A percentile compares a stretch with the other conserved stretches of the same genome.
These are phyloP conservation scores for Acanthosepion esculentum DNA, from an alignment of 2,888 invertebrate genomes.

Conservation along the genomic window DNA sequence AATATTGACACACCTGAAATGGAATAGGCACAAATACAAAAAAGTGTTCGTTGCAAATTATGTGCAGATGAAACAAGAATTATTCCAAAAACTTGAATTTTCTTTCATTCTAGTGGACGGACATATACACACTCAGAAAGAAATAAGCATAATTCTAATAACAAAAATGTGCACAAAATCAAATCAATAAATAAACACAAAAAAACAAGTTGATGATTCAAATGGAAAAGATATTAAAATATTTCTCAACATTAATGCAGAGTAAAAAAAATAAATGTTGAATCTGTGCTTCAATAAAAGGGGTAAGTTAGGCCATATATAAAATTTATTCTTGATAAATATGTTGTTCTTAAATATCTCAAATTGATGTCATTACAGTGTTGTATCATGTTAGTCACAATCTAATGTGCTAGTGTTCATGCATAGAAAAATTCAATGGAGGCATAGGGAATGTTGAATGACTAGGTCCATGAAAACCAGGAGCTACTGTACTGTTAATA, in stretches of 20 bases:
- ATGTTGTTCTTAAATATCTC: conserved; percentile 18
- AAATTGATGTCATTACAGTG: background rate
- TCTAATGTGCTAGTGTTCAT: conserved; percentile 59
- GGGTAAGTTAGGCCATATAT: background rate
- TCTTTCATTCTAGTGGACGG: too few relatives aligned
- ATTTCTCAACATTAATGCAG: background rate
- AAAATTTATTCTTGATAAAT: conserved; percentile 33
- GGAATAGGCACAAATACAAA: too few relatives aligned
- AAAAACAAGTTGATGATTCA: conserved; percentile 15
- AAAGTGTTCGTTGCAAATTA: too few relatives aligned
- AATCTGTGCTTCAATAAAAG: background rate
- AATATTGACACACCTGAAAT: too few relatives aligned
- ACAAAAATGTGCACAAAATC: background rate
- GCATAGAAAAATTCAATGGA: conserved; percentile 73
- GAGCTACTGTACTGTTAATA: conserved; percentile 68
- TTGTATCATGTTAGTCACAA: background rate
- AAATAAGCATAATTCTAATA: background rate
- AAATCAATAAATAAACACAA: conserved; percentile 14
- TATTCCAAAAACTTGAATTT: too few relatives aligned
- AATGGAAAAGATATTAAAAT: conserved; percentile 33
- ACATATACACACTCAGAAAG: too few relatives aligned
- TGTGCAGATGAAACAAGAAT: too few relatives aligned
- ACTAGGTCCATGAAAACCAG: conserved; percentile 68
- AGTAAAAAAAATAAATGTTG: conserved; percentile 23
- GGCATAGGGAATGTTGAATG: conserved; percentile 72